Evolutionary conservation across 2,113 vertebrate species (phyloP).

Genomic region (Rana temporaria): DNA sequence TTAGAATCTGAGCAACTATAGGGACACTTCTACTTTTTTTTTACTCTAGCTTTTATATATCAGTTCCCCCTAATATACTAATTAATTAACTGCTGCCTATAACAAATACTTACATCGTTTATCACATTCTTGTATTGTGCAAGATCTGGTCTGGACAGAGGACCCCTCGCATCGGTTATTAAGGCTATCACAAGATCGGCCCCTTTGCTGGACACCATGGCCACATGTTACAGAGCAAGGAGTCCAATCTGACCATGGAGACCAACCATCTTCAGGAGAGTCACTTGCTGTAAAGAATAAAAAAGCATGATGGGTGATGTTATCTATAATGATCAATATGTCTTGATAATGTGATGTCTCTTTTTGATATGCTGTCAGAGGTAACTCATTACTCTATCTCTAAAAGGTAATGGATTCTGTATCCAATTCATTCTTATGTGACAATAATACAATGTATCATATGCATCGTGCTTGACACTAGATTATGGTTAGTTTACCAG

Average conservation of each 20-base stretch:
- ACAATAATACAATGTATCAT: no score
- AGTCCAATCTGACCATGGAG: slow-evolving; percentile 98
- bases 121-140: slow-evolving; percentile 94
- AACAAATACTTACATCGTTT: slow-evolving; percentile 89
- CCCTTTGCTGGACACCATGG: slow-evolving; percentile 94
- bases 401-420: no score
- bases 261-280: slow-evolving; percentile 90
- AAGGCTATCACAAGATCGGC: slow-evolving; percentile 96
- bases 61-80: no score
- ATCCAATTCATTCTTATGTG: no score
- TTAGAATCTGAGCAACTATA: no score
- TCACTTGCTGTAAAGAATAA: slow-evolving; percentile 75
- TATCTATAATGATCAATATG: no score
- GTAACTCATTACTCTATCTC: no score
- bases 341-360: no score
- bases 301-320: not conserved
- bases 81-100: no score
- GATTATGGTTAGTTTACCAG: not conserved
- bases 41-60: no score
- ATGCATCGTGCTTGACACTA: not conserved
- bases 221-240: slow-evolving; percentile 94
- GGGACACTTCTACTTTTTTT: not conserved
- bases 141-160: slow-evolving; percentile 96
- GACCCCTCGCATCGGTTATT: slow-evolving; percentile 95
- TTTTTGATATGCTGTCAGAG: no score